Base-by-base conservation (phyloP, 1,140 invertebrate genomes). In the Cydia strobilella region DNA sequence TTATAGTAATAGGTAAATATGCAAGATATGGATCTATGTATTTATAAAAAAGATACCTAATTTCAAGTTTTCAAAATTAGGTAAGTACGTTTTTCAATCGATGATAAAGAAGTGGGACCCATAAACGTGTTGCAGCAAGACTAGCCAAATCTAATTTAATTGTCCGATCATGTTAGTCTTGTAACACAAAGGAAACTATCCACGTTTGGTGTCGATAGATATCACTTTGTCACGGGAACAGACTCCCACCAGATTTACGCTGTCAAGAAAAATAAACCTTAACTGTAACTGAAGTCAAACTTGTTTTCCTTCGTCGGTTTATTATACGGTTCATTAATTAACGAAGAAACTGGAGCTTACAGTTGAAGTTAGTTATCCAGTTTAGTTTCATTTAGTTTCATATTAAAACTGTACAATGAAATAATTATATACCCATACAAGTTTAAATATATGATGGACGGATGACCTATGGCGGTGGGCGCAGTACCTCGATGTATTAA, bases 321-420 rank as follows among this genome's bases (percentile, higher is more conserved):
- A 45, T 51, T 12, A n/a, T n/a, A 51, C 45, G 45, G 45, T 51
- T n/a, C 45, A n/a, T 51, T 51, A 51, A 51, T 51, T 51, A 51
- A 15, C 45, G 45, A 51, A n/a, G 45, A 15, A 51, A 51, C 15
- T n/a, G 45, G 45, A 15, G 3, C 1, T 51, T 6, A n/a, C 45
- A 51, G n/a, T n/a, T 51, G 15, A 51, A 51, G 13, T 51, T 15
- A 51, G 45, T 4, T 15, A 15, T 51, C 45, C n/a, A n/a, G n/a
- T n/a, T n/a, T n/a, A n/a, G n/a, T n/a, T n/a, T n/a, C n/a, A n/a
- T n/a, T n/a, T 12, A 42, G 45, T n/a, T n/a, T 10, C 10, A 3
- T 51, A 51, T 15, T 10, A 51, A n/a, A 51, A 51, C 45, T 51
- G n/a, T n/a, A 51, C 6, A 42, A 42, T 2, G 39, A 42, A 42